Evolutionary conservation across 1,140 invertebrate species (phyloP).

Genomic region (Adoxophyes honmai): DNA sequence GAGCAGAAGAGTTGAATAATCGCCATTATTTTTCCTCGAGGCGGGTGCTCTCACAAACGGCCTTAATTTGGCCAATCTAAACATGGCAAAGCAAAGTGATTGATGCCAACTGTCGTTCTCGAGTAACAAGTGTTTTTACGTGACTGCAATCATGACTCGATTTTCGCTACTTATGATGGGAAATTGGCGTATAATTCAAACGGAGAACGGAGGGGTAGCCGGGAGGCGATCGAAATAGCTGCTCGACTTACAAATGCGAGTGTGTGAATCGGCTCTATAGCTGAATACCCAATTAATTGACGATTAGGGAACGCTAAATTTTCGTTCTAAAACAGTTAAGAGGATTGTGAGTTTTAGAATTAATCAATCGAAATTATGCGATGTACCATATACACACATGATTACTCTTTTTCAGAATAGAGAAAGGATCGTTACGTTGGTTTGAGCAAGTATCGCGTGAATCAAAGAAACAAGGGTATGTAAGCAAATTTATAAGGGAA

Average conservation of each 20-base stretch:
- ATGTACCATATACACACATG: not conserved
- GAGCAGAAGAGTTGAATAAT: slow-evolving; percentile 37
- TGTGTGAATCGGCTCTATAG: not conserved
- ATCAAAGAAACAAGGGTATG: too few species aligned
- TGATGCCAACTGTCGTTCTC: slow-evolving; percentile 31
- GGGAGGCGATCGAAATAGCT: not conserved
- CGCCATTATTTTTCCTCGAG: slow-evolving; percentile 35
- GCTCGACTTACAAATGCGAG: not conserved
- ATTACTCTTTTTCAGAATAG: too few species aligned
- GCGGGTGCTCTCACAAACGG: slow-evolving; percentile 25
- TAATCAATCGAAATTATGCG: too few species aligned
- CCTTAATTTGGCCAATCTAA: slow-evolving; percentile 49
- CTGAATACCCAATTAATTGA: slow-evolving; percentile 4
- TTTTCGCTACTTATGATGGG: slow-evolving; percentile 22
- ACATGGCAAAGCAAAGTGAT: slow-evolving; percentile 43
- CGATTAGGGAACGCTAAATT: not conserved
- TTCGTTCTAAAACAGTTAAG: not conserved
- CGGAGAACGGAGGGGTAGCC: slow-evolving; percentile 18
- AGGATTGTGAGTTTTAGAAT: not conserved
- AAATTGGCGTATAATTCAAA: slow-evolving; percentile 28
- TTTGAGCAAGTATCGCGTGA: too few species aligned
- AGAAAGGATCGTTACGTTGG: too few species aligned
- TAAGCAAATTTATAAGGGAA: too few species aligned
- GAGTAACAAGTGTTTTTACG: slow-evolving; percentile 50
- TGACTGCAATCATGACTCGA: slow-evolving; percentile 36